Evolutionary conservation across 2,888 invertebrate genomes (phyloP).

Genomic region (Neria commutata): DNA sequence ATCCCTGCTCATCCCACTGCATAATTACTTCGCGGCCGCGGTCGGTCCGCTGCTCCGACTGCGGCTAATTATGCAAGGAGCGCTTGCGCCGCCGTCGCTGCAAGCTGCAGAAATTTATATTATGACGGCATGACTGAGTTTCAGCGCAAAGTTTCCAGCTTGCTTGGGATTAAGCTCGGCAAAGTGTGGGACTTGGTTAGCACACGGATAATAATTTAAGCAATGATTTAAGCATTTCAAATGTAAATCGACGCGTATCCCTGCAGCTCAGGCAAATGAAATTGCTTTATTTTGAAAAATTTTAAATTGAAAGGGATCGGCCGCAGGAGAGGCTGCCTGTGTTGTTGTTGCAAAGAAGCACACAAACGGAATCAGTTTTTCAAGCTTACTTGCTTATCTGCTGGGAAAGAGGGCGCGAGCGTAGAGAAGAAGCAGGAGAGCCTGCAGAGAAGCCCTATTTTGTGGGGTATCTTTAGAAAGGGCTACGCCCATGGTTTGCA

Average conservation of each 20-base stretch:
- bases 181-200: conserved; percentile 12
- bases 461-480: too few relatives aligned
- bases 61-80: conserved; percentile 45
- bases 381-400: too few relatives aligned
- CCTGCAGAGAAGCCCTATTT: too few relatives aligned
- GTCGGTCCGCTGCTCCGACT: background rate
- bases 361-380: too few relatives aligned
- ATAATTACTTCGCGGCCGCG: conserved; percentile 44
- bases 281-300: background rate
- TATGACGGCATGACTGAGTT: conserved; percentile 53
- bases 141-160: conserved; percentile 26
- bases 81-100: conserved; percentile 11
- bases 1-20: conserved; percentile 25
- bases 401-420: too few relatives aligned
- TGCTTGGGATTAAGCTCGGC: conserved; percentile 13
- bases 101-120: conserved; percentile 43
- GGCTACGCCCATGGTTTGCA: too few relatives aligned
- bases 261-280: background rate
- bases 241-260: background rate
- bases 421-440: too few relatives aligned
- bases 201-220: conserved; percentile 29
- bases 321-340: too few relatives aligned
- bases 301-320: background rate
- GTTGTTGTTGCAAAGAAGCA: too few relatives aligned
- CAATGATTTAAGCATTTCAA: conserved; percentile 16